Conservation (phyloP, 2,113 vertebrate genomes). For the Ellobius talpinus region DNA sequence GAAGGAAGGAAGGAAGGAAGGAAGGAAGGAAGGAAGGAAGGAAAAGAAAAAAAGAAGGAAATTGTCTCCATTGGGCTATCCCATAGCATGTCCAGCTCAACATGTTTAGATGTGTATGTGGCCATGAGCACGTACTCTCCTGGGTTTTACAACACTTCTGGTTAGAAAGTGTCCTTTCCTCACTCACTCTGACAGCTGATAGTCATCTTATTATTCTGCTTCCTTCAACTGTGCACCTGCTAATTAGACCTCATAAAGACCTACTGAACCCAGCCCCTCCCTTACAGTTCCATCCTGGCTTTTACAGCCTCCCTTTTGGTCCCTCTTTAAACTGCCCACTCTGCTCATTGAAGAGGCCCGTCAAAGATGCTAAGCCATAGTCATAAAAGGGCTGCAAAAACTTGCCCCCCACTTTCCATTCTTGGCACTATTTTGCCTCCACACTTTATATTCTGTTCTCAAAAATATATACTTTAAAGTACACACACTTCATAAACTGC, state of each 20-base stretch:
- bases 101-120: background rate
- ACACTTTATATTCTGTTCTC: background rate
- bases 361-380: background rate
- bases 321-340: slow-evolving; percentile 9
- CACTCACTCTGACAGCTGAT: background rate
- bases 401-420: background rate
- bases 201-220: background rate
- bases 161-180: background rate
- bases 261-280: background rate
- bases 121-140: background rate
- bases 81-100: background rate
- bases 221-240: background rate
- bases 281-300: background rate
- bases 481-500: background rate
- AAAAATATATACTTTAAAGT: background rate
- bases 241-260: background rate
- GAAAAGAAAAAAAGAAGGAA: background rate
- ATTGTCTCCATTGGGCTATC: background rate
- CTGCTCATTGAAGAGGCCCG: background rate
- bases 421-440: background rate
- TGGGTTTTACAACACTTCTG: background rate
- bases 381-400: background rate
- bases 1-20: too few species aligned
- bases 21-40: too few species aligned
- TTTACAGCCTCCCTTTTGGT: background rate